Percentiles rank a stretch among this genome's conserved stretches.
phyloP scores from a whole-genome alignment of 2,888 invertebrate genomes.

The Drosophila paramelanica region DNA sequence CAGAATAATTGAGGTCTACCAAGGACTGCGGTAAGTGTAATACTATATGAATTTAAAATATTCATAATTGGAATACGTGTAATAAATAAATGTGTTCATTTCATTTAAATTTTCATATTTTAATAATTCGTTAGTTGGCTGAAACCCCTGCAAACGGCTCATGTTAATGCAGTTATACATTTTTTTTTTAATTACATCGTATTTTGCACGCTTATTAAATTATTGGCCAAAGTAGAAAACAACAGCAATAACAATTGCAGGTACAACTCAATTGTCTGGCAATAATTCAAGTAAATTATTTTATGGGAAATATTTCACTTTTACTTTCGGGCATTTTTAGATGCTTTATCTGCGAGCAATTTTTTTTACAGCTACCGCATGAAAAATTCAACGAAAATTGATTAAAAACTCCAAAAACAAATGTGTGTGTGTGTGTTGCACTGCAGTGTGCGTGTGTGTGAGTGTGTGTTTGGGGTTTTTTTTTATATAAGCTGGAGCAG shows the following conservation, averaged over 20 bases:
- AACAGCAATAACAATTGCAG: background rate
- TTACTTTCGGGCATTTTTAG: constrained; percentile 51
- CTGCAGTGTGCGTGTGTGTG: constrained; percentile 12
- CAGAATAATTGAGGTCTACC: no score
- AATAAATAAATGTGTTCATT: no score
- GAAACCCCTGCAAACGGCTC: no score
- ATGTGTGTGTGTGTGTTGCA: constrained; percentile 27
- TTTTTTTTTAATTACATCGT: no score
- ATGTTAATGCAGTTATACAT: no score
- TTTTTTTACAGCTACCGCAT: constrained; percentile 68
- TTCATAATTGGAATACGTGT: no score
- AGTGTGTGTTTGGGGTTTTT: constrained; percentile 31
- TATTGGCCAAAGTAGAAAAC: constrained; percentile 9
- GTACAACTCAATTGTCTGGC: constrained; percentile 46
- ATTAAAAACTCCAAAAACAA: constrained; percentile 72
- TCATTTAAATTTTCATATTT: no score
- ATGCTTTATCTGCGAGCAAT: constrained; percentile 58
- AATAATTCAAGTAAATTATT: constrained; percentile 34
- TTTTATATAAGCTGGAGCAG: constrained; percentile 60
- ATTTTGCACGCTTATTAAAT: constrained; percentile 16
- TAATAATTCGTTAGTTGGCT: no score
- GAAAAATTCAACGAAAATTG: constrained; percentile 77
- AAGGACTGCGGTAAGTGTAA: no score
- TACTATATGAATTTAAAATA: no score
- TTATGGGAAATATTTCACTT: constrained; percentile 41